Conservation (phyloP, 2,888 invertebrate species). For the Stenodera caucasica region DNA sequence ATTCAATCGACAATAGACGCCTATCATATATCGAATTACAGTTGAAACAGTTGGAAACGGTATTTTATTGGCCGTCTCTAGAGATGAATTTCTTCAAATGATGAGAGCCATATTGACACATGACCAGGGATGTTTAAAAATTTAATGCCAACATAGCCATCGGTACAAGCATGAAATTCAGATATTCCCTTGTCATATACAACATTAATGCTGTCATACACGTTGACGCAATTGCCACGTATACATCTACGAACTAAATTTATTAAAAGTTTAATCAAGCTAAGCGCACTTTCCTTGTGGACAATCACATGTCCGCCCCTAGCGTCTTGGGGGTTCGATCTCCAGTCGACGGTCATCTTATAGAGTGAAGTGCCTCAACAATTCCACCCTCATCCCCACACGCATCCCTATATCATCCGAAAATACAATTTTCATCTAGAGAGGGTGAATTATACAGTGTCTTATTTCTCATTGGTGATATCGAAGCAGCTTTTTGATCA, state of each 20-base stretch:
- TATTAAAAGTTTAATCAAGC: slow-evolving; percentile 31
- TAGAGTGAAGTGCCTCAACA: slow-evolving; percentile 14
- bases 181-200: slow-evolving; percentile 32
- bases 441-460: too few relatives aligned
- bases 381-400: background rate
- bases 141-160: slow-evolving; percentile 35
- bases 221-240: slow-evolving; percentile 29
- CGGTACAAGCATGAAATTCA: slow-evolving; percentile 28
- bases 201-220: slow-evolving; percentile 35
- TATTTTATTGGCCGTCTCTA: slow-evolving; percentile 9
- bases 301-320: slow-evolving; percentile 11
- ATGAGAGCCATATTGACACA: slow-evolving; percentile 36
- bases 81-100: slow-evolving; percentile 33
- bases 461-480: too few relatives aligned
- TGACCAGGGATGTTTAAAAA: slow-evolving; percentile 33
- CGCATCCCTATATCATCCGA: slow-evolving; percentile 1
- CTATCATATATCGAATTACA: slow-evolving; percentile 22
- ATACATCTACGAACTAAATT: slow-evolving; percentile 23
- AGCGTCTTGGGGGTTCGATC: slow-evolving; percentile 15
- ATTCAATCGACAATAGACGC: slow-evolving; percentile 7
- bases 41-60: background rate
- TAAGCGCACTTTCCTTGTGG: slow-evolving; percentile 19
- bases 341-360: slow-evolving; percentile 20
- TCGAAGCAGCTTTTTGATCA: too few relatives aligned
- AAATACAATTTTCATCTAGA: background rate